Conservation (phyloP, 2,113 vertebrate species). For the Neodontobutis hainanensis region DNA sequence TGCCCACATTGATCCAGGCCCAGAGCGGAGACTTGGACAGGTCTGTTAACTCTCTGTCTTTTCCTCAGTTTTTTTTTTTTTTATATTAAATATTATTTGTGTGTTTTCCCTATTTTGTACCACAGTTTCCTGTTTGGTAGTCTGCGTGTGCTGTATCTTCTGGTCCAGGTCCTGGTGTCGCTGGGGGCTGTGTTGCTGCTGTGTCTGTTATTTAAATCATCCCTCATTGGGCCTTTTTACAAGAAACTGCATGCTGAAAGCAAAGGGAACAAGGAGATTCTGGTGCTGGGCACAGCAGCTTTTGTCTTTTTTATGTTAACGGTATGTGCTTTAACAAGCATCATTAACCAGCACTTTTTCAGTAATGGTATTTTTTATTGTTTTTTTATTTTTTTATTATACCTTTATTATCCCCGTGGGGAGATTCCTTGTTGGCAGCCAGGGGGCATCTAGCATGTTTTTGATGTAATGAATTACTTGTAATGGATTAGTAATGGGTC, state of each 20-base stretch:
- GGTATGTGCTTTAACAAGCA: constrained; percentile 67
- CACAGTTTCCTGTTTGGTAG: constrained; percentile 80
- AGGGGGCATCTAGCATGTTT: too few species aligned
- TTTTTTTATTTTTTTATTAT: background rate
- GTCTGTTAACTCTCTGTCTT: constrained; percentile 62
- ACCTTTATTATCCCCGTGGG: too few species aligned
- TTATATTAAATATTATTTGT: background rate
- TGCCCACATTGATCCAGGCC: constrained; percentile 93
- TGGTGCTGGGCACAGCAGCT: constrained; percentile 90
- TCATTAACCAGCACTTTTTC: background rate
- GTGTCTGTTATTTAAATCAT: constrained; percentile 86
- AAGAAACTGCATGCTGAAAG: constrained; percentile 90
- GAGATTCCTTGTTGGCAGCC: too few species aligned
- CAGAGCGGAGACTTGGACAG: constrained; percentile 82
- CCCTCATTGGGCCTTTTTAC: constrained; percentile 90
- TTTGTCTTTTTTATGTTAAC: constrained; percentile 94
- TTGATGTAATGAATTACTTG: too few species aligned
- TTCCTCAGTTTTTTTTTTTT: background rate
- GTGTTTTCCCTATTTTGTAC: constrained; percentile 9
- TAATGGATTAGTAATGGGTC: too few species aligned
- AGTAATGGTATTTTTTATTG: background rate
- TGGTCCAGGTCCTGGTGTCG: constrained; percentile 87
- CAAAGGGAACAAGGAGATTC: constrained; percentile 94
- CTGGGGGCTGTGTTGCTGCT: constrained; percentile 87
- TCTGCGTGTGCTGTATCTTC: constrained; percentile 83